Evolutionary conservation across 2,113 vertebrate species (phyloP).

Genomic region (Chlorodrepanis virens): DNA sequence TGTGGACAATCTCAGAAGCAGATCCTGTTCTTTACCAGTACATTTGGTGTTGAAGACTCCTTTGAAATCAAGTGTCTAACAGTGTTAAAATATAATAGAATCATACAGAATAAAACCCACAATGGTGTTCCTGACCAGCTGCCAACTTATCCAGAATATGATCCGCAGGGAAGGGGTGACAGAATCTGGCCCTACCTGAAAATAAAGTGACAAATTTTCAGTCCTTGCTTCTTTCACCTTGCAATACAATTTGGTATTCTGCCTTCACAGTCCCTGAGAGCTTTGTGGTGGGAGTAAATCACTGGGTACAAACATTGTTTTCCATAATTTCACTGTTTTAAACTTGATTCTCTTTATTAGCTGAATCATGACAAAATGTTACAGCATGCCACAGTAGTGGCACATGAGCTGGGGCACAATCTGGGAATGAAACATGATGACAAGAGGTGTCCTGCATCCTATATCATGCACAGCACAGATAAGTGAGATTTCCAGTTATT

Average conservation of each 20-base stretch:
- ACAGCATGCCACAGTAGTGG: conserved; percentile 76
- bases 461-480: conserved; percentile 76
- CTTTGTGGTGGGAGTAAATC: neutral
- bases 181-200: neutral
- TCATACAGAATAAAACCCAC: neutral
- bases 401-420: conserved; percentile 89
- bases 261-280: neutral
- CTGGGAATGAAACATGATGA: conserved; percentile 85
- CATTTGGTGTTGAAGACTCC: neutral
- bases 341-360: conserved; percentile 59
- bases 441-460: conserved; percentile 58
- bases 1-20: neutral
- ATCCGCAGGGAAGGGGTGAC: neutral
- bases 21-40: neutral
- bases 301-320: neutral
- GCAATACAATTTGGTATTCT: neutral
- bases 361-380: conserved; percentile 5
- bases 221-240: neutral
- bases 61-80: neutral
- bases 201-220: neutral
- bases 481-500: conserved; percentile 66
- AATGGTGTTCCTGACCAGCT: neutral
- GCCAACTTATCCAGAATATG: neutral
- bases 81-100: neutral
- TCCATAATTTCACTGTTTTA: neutral